Evolutionary conservation across 2,113 vertebrate genomes (phyloP), one percentile per base, ranked within the genome.

Genomic region (Lepus americanus): DNA sequence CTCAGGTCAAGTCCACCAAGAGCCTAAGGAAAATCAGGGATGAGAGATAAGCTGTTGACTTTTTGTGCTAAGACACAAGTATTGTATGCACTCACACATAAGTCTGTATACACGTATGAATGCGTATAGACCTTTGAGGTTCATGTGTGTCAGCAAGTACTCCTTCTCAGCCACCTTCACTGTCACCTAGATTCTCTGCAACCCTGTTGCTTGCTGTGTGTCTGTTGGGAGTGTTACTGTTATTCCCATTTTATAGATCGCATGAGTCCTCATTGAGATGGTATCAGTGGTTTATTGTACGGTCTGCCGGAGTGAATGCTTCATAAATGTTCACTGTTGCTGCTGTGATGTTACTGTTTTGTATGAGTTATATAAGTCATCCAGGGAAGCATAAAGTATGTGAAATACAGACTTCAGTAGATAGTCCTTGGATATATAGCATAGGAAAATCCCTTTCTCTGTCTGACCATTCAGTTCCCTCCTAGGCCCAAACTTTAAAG

Each of bases 1-100:
- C 27, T 81, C 16, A 29, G 36, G 22, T 33, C 81, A 9, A n/a
- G 29, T 92, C 14, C 20, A 55, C 36, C 74, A 73, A 23, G 0
- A 80, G 67, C 20, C 73, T 74, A 69, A 63, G n/a, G 36, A 55
- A 85, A 76, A 49, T 27, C 2, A 16, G 63, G 39, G 55, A 55
- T n/a, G 20, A 2, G 27, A 39, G 59, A 66, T 29, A 78, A 79
- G n/a, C 72, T 78, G 12, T 44, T 88, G 22, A 55, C 67, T 96
- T 77, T 74, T 82, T n/a, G 6, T 88, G 55, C 55, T 79, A 4
- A 78, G 36, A 25, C 39, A 39, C 64, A 82, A 77, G 29, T 20
- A 19, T 19, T 44, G 29, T 8, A 16, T 1, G 13, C 7, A 0
- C 4, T 10, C 12, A 3, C 5, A 19, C 33, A 22, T 33, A 25